These are phyloP conservation scores for Nomia melanderi DNA, from an alignment of 1,140 invertebrate species.

Conservation along the genomic window DNA sequence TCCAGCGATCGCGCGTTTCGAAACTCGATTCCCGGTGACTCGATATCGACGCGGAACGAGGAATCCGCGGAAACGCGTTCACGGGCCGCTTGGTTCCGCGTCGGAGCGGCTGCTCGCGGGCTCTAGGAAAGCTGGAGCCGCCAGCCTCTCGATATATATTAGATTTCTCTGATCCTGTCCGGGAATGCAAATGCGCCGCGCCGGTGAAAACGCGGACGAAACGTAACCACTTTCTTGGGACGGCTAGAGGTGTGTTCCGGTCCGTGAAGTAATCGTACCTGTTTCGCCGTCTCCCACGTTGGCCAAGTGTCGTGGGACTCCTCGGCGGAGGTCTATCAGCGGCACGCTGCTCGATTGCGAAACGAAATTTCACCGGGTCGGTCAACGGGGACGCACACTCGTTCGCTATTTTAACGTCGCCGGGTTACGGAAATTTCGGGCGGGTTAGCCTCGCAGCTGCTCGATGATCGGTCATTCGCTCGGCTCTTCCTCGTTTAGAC, in stretches of 20 bases:
- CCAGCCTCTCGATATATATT: conserved; percentile 27
- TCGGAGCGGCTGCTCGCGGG: neutral
- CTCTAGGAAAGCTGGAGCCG: too few relatives aligned
- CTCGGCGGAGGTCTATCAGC: neutral
- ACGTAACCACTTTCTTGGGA: conserved; percentile 24
- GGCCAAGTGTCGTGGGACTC: neutral
- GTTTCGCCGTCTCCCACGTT: neutral
- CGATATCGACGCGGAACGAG: too few relatives aligned
- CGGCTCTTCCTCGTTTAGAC: too few relatives aligned
- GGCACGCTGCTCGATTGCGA: neutral
- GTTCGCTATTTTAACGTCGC: neutral
- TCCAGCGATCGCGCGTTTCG: neutral
- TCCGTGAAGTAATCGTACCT: conserved; percentile 15
- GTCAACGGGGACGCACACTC: neutral
- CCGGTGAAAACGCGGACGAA: conserved; percentile 32
- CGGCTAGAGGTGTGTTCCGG: conserved; percentile 9
- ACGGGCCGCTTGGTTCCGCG: neutral
- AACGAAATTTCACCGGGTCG: neutral
- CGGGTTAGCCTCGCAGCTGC: neutral
- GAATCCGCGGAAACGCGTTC: too few relatives aligned
- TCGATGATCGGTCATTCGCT: neutral
- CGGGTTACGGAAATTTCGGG: neutral
- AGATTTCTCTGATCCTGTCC: conserved; percentile 49
- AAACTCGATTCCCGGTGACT: too few relatives aligned
- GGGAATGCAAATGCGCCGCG: conserved; percentile 14